Evolutionary conservation across 2,113 vertebrate species (phyloP).

Genomic region (Hipposideros armiger): DNA sequence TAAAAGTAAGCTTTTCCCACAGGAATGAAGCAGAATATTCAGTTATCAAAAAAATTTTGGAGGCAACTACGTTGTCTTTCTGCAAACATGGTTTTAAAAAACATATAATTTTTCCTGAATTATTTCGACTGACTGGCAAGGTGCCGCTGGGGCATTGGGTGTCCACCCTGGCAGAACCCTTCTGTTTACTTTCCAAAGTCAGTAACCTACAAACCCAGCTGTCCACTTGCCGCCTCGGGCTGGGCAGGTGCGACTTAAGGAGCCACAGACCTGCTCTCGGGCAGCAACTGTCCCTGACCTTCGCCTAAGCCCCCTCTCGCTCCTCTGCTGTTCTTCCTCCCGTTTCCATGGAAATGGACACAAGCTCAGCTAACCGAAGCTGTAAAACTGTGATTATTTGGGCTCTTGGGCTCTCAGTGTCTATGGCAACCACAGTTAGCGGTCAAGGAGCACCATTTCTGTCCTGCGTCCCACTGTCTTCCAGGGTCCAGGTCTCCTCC

Average conservation of each 20-base stretch:
- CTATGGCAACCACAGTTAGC: conserved; percentile 64
- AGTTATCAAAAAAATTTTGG: conserved; percentile 38
- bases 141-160: background rate
- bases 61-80: background rate
- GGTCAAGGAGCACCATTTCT: background rate
- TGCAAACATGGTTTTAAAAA: background rate
- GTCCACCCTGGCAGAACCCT: background rate
- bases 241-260: conserved; percentile 42
- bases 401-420: conserved; percentile 73
- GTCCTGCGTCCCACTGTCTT: too few species aligned
- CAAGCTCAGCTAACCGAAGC: conserved; percentile 60
- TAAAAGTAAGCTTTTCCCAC: background rate
- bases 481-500: background rate
- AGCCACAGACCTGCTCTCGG: background rate
- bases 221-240: background rate
- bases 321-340: conserved; percentile 58
- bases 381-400: conserved; percentile 71
- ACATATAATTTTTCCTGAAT: conserved; percentile 51
- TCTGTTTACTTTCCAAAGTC: conserved; percentile 32
- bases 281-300: background rate
- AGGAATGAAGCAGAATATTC: background rate
- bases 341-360: conserved; percentile 84
- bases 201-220: background rate
- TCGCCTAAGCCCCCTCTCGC: conserved; percentile 53
- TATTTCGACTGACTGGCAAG: background rate